Evolutionary conservation across 2,888 invertebrate genomes (phyloP), one percentile per base, ranked within the genome.

Genomic region (Cheilosia variabilis): DNA sequence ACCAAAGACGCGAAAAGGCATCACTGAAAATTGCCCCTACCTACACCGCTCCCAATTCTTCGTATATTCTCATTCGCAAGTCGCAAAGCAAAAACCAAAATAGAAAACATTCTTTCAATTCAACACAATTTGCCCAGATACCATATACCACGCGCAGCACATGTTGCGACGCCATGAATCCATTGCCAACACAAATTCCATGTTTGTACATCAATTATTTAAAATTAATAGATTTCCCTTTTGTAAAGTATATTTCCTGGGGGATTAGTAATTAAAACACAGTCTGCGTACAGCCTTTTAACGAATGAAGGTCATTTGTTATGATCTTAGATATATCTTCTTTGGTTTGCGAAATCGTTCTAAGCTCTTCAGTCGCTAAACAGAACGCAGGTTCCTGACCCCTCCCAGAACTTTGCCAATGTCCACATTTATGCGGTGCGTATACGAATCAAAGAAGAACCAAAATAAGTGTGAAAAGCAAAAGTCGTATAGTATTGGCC

Each of bases 401-500:
- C 31, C 9, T 13, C 4, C 10, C 34, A 10, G 34, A 34, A 34
- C 9, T 10, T 34, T 3, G 10, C 37, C 10, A 13, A 27, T 27
- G 10, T 1, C 3, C 3, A 13, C 37, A 37, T 13, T 4, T 4
- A 37, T 37, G 37, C 37, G 37, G n/a, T 47, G 47, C 19, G 47
- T 47, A 9, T 9, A 10, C 22, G 43, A 53, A 15, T 5, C 17
- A 47, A 13, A 53, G 43, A 52, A 68, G 43, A 43, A 66, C 52
- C 53, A 50, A 68, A 76, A 86, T 55, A 68, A 76, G 71, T 65
- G 68, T 75, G 86, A 76, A 86, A 86, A 86, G 86, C 81, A 86
- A 86, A 86, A 86, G 86, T 86, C 72, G 78, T 77, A 81, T 81
- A 53, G 52, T 45, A 31, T 77, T 86, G 81, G 81, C 86, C 86